Percentiles rank a stretch among this genome's conserved stretches.
Conservation (phyloP, 2,797 vertebrate species). For the Labroides dimidiatus region DNA sequence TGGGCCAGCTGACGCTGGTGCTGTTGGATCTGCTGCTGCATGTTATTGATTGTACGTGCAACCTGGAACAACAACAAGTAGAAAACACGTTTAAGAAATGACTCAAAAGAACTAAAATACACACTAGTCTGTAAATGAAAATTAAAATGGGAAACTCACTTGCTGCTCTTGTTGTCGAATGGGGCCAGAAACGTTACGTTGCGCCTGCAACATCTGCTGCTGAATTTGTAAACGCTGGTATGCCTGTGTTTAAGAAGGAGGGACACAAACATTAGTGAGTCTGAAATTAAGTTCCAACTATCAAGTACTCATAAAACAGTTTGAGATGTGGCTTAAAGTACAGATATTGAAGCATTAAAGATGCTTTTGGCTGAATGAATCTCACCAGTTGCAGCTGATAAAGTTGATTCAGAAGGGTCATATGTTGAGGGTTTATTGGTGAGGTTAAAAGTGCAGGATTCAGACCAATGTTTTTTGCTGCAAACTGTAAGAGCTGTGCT, state of each 20-base stretch:
- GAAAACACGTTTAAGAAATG: constrained; percentile 4
- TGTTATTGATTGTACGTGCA: constrained; percentile 99
- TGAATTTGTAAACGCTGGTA: constrained; percentile 99
- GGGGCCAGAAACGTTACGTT: constrained; percentile 98
- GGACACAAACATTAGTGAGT: constrained; percentile 9
- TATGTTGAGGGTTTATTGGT: constrained; percentile 99
- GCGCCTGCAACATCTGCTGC: constrained; percentile 99
- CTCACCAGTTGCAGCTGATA: constrained; percentile 99
- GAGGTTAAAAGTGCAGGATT: constrained; percentile 99
- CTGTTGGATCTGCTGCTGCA: constrained; percentile 99
- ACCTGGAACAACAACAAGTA: constrained; percentile 83
- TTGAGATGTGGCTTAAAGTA: background rate
- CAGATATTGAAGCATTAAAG: background rate
- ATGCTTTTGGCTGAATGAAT: constrained; percentile 32
- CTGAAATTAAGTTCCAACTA: background rate
- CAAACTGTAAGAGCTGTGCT: constrained; percentile 99
- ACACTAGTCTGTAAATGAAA: background rate
- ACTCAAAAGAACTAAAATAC: background rate
- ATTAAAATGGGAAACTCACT: constrained; percentile 82
- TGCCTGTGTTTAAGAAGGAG: constrained; percentile 80
- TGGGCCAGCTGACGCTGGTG: constrained; percentile 99
- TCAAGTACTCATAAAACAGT: background rate
- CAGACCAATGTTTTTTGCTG: constrained; percentile 99
- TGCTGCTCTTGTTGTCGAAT: constrained; percentile 99
- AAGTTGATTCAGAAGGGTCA: constrained; percentile 99